Evolutionary conservation across 2,888 invertebrate species (phyloP).

Genomic region (Leucania comma): DNA sequence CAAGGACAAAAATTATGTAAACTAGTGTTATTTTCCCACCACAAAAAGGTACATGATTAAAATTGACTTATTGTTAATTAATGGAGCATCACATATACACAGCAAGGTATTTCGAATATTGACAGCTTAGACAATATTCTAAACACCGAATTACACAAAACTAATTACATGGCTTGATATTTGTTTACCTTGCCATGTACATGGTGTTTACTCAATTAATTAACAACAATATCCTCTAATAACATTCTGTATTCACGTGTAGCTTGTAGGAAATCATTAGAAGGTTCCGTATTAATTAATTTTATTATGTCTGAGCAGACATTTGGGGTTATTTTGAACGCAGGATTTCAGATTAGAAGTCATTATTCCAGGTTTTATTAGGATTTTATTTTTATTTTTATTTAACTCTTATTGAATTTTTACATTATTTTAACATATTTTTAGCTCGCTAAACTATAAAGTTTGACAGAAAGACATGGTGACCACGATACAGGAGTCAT

Average conservation of each 20-base stretch:
- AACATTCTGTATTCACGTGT: slow-evolving; percentile 27
- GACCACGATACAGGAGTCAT: too few relatives aligned
- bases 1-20: too few relatives aligned
- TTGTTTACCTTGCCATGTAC: slow-evolving; percentile 34
- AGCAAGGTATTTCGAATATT: too few relatives aligned
- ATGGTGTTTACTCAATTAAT: slow-evolving; percentile 41
- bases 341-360: background rate
- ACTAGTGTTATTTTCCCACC: too few relatives aligned
- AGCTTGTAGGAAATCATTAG: background rate
- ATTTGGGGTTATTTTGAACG: background rate
- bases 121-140: slow-evolving; percentile 17
- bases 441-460: too few relatives aligned
- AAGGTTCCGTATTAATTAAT: slow-evolving; percentile 23
- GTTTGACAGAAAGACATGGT: too few relatives aligned
- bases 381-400: too few relatives aligned
- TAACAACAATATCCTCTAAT: slow-evolving; percentile 31
- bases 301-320: background rate
- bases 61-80: slow-evolving; percentile 7
- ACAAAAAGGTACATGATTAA: background rate
- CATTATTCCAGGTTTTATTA: background rate
- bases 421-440: too few relatives aligned
- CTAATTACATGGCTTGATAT: slow-evolving; percentile 35
- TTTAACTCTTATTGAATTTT: too few relatives aligned
- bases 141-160: slow-evolving; percentile 25
- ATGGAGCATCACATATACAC: too few relatives aligned